Evolutionary conservation across 2,797 vertebrate genomes (phyloP), one percentile per base, ranked within the genome.

Genomic region (Megalops cyprinoides): DNA sequence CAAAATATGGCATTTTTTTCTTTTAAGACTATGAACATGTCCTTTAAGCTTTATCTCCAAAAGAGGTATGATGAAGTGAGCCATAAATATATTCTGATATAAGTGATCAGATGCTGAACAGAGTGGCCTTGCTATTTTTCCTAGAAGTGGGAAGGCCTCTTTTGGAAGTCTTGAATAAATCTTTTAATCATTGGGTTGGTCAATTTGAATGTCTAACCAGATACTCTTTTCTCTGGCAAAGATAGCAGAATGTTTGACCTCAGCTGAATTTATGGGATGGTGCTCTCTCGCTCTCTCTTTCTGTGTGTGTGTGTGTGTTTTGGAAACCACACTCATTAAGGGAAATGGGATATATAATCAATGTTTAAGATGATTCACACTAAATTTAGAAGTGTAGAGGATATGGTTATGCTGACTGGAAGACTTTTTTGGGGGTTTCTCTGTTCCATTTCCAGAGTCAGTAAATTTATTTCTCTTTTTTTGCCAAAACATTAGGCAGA

Each of bases 321-420:
- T 48, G 77, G 58, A 82, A 86, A 87, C 90, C 89, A 9, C 89
- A 85, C 83, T 83, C 87, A 85, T 91, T 90, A 92, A 93, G 90
- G 49, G 42, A 88, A 89, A 91, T 77, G 67, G 84, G 87, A 87
- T 82, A 86, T 90, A 85, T 67, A 88, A 86, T 86, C 83, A 83
- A 82, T 85, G 87, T 82, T 89, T 86, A 44, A 86, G 84, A 90
- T 84, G 65, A 86, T 87, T 87, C 85, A 28, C 82, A 78, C 85
- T 91, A 89, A 90, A 87, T 87, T 88, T 87, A 88, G 87, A 90
- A 14, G 79, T 87, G 85, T 85, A 62, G 80, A 86, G 90, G 85
- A 92, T 84, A 87, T 88, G 88, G 85, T 85, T 85, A 83, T 71
- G 82, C 85, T 86, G 87, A 90, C 81, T 82, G 34, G 76, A 85